Conservation (phyloP, 2,797 vertebrate genomes). For the Sciurus carolinensis region DNA sequence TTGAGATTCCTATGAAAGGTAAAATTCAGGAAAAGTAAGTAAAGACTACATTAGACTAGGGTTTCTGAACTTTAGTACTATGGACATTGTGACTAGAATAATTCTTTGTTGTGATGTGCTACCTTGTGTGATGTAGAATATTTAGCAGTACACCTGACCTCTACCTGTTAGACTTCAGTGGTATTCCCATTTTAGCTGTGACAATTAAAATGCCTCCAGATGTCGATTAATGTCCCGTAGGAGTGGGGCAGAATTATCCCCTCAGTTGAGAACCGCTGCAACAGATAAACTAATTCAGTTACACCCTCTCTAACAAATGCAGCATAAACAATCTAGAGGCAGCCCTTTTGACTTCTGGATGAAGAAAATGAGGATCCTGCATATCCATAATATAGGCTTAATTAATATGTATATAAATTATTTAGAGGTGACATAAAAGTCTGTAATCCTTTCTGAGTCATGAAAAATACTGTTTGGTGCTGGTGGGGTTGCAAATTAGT, state of each 20-base stretch:
- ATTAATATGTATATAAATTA: background rate
- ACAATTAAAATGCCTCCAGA: conserved; percentile 1
- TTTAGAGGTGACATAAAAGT: background rate
- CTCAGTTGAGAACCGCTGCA: background rate
- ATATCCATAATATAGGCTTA: background rate
- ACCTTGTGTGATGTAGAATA: background rate
- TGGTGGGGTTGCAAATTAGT: no score
- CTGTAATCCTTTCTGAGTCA: conserved; percentile 10
- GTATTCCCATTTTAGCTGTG: background rate
- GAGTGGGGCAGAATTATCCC: background rate
- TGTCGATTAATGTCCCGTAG: background rate
- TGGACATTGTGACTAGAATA: background rate
- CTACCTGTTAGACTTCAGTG: background rate
- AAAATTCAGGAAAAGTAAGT: background rate
- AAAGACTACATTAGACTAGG: background rate
- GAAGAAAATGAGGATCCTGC: background rate
- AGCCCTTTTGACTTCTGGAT: background rate
- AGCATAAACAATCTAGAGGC: background rate
- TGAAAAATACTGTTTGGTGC: background rate
- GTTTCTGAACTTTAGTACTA: background rate
- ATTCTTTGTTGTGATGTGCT: background rate
- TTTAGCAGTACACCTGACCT: background rate
- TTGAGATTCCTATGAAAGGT: background rate
- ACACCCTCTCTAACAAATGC: background rate
- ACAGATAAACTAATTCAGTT: background rate